Conservation (phyloP, 1,140 invertebrate species). For the Euura saliciscinereae region DNA sequence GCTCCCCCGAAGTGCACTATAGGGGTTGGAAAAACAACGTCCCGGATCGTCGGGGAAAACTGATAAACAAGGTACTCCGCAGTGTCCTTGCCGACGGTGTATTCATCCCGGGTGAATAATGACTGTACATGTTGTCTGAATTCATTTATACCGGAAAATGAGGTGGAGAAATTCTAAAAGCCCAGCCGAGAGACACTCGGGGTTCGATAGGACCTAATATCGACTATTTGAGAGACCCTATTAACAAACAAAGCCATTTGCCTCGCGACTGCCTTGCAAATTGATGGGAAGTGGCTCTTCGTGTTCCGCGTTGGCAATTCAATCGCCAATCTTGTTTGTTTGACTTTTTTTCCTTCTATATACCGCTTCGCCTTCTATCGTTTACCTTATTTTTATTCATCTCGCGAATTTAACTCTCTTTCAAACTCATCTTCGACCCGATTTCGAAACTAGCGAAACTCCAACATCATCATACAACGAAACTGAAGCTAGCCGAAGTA, state of each 20-base stretch:
- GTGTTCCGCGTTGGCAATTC: background rate
- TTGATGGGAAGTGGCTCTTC: conserved; percentile 2
- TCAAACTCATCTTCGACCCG: too few relatives aligned
- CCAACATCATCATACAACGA: too few relatives aligned
- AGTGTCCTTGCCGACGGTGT: background rate
- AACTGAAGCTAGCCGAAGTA: too few relatives aligned
- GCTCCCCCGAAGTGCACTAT: background rate
- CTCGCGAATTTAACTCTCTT: background rate
- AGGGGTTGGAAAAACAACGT: background rate
- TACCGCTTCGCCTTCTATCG: background rate
- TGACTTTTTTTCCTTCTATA: background rate
- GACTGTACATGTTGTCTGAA: too few relatives aligned
- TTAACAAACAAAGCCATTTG: background rate
- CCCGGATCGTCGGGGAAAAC: background rate
- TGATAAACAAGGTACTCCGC: background rate
- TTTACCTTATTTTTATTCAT: background rate
- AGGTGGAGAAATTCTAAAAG: background rate
- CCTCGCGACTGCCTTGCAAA: background rate
- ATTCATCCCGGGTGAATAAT: too few relatives aligned
- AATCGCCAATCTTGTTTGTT: conserved; percentile 3
- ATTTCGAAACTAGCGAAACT: too few relatives aligned
- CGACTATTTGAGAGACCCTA: background rate
- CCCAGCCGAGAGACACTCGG: background rate
- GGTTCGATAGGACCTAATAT: background rate
- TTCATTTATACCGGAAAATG: too few relatives aligned